Base-by-base conservation (phyloP, 2,113 vertebrate genomes). In the Physeter macrocephalus region DNA sequence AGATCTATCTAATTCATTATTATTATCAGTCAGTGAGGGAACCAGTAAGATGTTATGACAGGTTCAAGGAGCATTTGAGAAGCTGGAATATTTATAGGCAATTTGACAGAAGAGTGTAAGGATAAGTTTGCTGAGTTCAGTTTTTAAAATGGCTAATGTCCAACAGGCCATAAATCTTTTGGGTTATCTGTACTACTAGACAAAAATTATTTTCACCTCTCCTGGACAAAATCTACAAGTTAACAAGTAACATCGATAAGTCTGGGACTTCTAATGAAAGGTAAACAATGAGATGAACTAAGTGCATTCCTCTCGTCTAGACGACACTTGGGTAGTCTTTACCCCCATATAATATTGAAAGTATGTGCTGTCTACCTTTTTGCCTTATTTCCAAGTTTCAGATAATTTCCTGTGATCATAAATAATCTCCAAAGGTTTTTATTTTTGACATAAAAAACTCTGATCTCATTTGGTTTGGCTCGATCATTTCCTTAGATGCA, bases 191-290 rank as follows among this genome's bases (percentile, higher is more conserved):
- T 82, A 41, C 72, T 94, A 67, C 43, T 41, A 92, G 83, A 83
- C 31, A 77, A 89, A 90, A 69, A 95, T 39, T 41, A 80, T 89
- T 92, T 85, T 81, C 66, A 54, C 49, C 20, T 91, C 64, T 78
- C 57, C 12, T n/a, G 49, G 29, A 41, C 43, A 93, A 83, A 66
- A 78, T 66, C 71, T 85, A 5, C 54, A 78, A 62, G 57, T 93
- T 97, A 96, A 90, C 25, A 25, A 92, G 72, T 89, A 90, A 92
- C 77, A 88, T 84, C 84, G 71, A 62, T 34, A 39, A 69, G 49
- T 81, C 43, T 41, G 66, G 77, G 59, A 54, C 72, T 86, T 94
- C 71, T 89, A 85, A 75, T 64, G 74, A 64, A 81, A 91, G 62
- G 41, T 62, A 80, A 91, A 95, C 62, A 87, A 66, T 78, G 74